These are phyloP conservation scores for Cebidichthys violaceus DNA, from an alignment of 2,113 vertebrate genomes.

Conservation along the genomic window DNA sequence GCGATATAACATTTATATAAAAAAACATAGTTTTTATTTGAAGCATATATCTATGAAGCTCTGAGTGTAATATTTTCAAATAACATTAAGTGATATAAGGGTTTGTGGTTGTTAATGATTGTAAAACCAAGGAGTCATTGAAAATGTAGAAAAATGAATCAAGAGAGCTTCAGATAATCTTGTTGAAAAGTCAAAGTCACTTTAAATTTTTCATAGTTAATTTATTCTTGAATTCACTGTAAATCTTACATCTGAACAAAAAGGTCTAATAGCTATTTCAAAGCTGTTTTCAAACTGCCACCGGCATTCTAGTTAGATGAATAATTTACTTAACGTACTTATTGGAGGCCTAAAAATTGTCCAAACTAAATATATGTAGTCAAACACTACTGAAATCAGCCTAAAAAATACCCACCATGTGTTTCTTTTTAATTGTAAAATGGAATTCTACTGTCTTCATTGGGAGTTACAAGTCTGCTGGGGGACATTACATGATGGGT, in stretches of 20 bases:
- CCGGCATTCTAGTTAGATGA: not conserved
- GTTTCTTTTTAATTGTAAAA: not conserved
- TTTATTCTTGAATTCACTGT: not conserved
- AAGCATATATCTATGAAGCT: slow-evolving; percentile 1
- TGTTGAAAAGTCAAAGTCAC: not conserved
- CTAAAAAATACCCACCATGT: not conserved
- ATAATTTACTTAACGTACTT: not conserved
- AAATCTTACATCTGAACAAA: not conserved
- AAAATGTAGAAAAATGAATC: not conserved
- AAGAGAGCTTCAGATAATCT: not conserved
- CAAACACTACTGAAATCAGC: not conserved
- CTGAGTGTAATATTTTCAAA: not conserved
- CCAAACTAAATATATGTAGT: too few relatives aligned
- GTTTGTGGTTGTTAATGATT: not conserved
- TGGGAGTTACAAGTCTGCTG: not conserved
- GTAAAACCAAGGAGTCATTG: not conserved
- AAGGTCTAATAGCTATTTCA: not conserved
- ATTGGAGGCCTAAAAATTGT: not conserved
- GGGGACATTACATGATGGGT: not conserved
- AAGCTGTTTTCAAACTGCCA: not conserved
- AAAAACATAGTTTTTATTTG: not conserved
- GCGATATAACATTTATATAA: not conserved
- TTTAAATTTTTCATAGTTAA: not conserved
- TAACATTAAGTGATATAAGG: not conserved
- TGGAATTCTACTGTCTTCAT: not conserved